Evolutionary conservation across 1,140 invertebrate genomes (phyloP).

Genomic region (Alviniconcha marisindica): DNA sequence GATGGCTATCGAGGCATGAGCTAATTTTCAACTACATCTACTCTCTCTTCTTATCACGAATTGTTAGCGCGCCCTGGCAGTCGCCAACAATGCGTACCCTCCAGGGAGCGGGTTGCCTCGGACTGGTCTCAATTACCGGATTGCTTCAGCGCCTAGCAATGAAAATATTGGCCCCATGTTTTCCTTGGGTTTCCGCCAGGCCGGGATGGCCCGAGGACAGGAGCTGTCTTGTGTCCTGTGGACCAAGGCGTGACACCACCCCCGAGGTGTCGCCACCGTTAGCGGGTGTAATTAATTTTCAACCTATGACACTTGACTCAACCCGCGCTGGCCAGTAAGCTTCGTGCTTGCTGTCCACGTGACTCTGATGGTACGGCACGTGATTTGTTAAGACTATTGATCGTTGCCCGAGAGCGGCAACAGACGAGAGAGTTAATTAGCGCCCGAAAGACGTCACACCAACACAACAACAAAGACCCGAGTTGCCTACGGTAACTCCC

Average conservation of each 20-base stretch:
- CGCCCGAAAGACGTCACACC: too few relatives aligned
- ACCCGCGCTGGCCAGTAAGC: too few relatives aligned
- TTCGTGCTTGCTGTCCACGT: too few relatives aligned
- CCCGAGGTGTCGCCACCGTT: too few relatives aligned
- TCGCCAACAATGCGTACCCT: background rate
- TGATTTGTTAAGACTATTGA: too few relatives aligned
- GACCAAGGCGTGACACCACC: too few relatives aligned
- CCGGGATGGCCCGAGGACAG: background rate
- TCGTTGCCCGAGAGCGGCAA: too few relatives aligned
- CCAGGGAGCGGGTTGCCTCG: background rate
- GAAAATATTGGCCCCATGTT: background rate
- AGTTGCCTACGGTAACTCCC: too few relatives aligned
- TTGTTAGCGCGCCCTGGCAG: background rate
- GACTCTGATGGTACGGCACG: too few relatives aligned
- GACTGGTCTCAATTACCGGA: background rate
- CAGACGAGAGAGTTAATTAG: too few relatives aligned
- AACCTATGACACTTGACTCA: background rate
- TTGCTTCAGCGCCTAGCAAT: conserved; percentile 1
- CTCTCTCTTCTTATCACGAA: background rate
- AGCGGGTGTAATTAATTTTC: background rate
- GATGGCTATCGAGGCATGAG: background rate
- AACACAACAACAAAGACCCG: too few relatives aligned
- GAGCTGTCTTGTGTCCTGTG: too few relatives aligned
- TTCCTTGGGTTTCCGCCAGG: background rate
- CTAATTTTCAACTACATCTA: background rate